Evolutionary conservation across 2,888 invertebrate species (phyloP), one percentile per base, ranked within the genome.

Genomic region (Limenitis camilla): DNA sequence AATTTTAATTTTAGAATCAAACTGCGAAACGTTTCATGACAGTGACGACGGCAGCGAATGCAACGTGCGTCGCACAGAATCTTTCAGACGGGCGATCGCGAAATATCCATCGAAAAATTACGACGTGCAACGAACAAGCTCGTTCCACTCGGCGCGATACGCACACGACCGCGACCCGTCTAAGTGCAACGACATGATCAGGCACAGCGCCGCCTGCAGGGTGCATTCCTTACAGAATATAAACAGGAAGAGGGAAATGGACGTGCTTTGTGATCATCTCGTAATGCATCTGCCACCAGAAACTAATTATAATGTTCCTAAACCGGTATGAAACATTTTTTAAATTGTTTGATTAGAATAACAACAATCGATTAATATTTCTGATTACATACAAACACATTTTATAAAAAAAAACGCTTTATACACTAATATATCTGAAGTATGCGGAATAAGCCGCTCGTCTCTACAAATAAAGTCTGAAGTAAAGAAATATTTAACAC

Each of bases 21-120:
- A 83, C 62, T 87, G 85, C 67, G 86, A 85, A 55, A 84, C 81
- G 0, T 85, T 66, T 58, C 77, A 81, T 64, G 85, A 79, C 58
- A 87, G 87, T 63, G 87, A 87, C 45, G 87, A 85, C 43, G 81
- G 75, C 7, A 87, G 84, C 68, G 86, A 86, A 30, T 82, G 78
- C 63, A 83, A 84, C 60, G 70, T 85, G 36, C 63, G 82, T 45
- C 76, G 87, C 33, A 80, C 83, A 0, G 82, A 81, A 1, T 86
- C 87, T 0, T 86, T 87, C 63, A 70, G 80, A 0, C 64, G 78
- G 27, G 86, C 86, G 4, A 68, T 84, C 40, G 64, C 78, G 1
- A 64, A 58, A 41, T 62, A 61, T 40, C 81, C 81, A 0, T 71
- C 79, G 0, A 76, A 70, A 56, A 76, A 73, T 63, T 81, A 74